Evolutionary conservation across 2,113 vertebrate genomes (phyloP), one percentile per base, ranked within the genome.

Genomic region (Takifugu flavidus): DNA sequence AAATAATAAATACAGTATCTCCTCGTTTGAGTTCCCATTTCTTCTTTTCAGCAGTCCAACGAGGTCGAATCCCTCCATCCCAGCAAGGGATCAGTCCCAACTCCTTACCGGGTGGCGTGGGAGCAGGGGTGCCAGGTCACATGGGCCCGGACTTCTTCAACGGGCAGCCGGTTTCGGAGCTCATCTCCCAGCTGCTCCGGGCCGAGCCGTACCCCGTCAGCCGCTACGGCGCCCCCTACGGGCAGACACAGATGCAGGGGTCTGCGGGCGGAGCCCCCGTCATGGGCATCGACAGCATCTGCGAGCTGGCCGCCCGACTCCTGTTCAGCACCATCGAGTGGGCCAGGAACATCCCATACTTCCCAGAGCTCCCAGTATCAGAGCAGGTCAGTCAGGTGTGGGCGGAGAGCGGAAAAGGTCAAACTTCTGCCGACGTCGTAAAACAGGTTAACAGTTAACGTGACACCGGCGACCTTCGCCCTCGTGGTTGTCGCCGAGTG

Each of bases 271-370:
- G 86, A 14, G 77, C 79, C 27, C 85, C 90, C 0, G 89, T 93
- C 75, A 92, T 95, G 92, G 94, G 94, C 76, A 98, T 98, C n/a
- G 95, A 98, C 89, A 98, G 95, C 85, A 96, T 98, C 90, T 98
- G 96, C 28, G 96, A 98, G 90, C 83, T 98, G 87, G 96, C 96
- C 0, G 96, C 96, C 3, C 90, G 96, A 43, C 92, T 98, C 7
- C 95, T 98, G 72, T 98, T 98, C 91, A 98, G 96, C 89, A 95
- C 95, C 2, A 95, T 99, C 39, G 96, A 98, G 77, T 99, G 96
- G 95, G 94, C 94, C 0, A 89, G 96, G 0, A 96, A 94, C 77
- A 96, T 98, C 60, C 96, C 96, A 0, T 98, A 94, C 72, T 98
- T 98, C 77, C 95, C 94, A 0, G 96, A 97, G 28, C 88, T 99